These are phyloP conservation scores for Pygocentrus nattereri DNA, from an alignment of 2,797 vertebrate genomes.

Conservation along the genomic window DNA sequence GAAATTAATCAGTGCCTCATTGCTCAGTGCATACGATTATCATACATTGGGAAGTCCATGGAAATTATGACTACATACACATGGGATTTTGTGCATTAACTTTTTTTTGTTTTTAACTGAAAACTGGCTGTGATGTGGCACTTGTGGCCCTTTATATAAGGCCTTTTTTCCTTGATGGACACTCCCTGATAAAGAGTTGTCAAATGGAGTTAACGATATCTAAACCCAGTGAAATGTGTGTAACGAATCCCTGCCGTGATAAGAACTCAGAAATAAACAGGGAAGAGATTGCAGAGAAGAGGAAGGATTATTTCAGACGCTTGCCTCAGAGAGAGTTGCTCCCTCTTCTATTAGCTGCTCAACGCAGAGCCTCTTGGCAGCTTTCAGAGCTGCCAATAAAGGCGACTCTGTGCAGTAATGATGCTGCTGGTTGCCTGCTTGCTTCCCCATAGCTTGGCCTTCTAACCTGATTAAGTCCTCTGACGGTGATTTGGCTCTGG, in stretches of 20 bases:
- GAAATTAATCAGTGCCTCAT: not conserved
- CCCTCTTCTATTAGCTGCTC: slow-evolving; percentile 35
- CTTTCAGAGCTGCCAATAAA: slow-evolving; percentile 49
- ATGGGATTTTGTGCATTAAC: not conserved
- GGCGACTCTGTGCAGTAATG: slow-evolving; percentile 47
- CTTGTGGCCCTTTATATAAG: slow-evolving; percentile 17
- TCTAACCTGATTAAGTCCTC: slow-evolving; percentile 55
- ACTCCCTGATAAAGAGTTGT: slow-evolving; percentile 34
- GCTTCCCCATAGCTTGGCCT: slow-evolving; percentile 34
- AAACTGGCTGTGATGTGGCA: not conserved
- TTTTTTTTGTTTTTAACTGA: not conserved
- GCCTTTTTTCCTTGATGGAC: slow-evolving; percentile 9
- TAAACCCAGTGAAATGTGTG: slow-evolving; percentile 42
- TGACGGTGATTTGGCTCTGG: slow-evolving; percentile 42
- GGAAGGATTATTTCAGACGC: slow-evolving; percentile 43
- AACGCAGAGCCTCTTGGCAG: slow-evolving; percentile 38
- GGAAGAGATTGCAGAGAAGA: slow-evolving; percentile 21
- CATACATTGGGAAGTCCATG: not conserved
- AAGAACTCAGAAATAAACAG: slow-evolving; percentile 43
- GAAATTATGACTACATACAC: slow-evolving; percentile 36
- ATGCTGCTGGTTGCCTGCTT: slow-evolving; percentile 42
- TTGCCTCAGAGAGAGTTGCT: slow-evolving; percentile 36
- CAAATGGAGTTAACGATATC: slow-evolving; percentile 42
- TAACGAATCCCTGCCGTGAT: slow-evolving; percentile 50
- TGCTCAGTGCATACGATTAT: slow-evolving; percentile 3